A percentile compares a stretch with the other conserved stretches of the same genome.
These are phyloP conservation scores for Urocynchramus pylzowi DNA, from an alignment of 2,113 vertebrate genomes.

Conservation along the genomic window DNA sequence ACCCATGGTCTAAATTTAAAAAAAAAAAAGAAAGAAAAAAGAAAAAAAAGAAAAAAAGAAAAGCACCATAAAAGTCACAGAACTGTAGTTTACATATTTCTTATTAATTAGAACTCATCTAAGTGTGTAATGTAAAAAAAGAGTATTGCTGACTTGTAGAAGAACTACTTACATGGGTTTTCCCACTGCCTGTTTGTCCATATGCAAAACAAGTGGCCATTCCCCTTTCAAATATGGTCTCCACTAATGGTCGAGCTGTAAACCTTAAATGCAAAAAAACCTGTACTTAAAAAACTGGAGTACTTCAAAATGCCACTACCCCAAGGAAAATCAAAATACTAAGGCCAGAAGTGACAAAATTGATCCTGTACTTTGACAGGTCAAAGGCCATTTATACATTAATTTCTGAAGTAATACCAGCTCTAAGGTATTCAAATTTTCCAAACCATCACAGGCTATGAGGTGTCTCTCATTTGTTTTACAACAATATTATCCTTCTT, in stretches of 20 bases:
- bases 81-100: background rate
- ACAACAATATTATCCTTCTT: background rate
- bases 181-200: slow-evolving; percentile 96
- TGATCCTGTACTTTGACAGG: background rate
- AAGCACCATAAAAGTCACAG: background rate
- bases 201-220: slow-evolving; percentile 99
- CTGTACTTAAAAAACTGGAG: background rate
- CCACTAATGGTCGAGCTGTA: slow-evolving; percentile 93
- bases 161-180: slow-evolving; percentile 88
- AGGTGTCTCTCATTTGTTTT: background rate
- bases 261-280: slow-evolving; percentile 75
- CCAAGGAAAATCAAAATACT: background rate
- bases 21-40: background rate
- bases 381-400: background rate
- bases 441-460: background rate
- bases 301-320: background rate
- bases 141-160: background rate
- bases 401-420: background rate
- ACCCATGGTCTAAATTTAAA: slow-evolving; percentile 88
- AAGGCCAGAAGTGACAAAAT: background rate
- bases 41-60: background rate
- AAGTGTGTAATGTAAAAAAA: background rate
- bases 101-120: background rate
- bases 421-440: background rate
- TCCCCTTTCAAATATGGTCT: slow-evolving; percentile 96